Percentiles rank a stretch among this genome's conserved stretches.
Conservation (phyloP, 2,113 vertebrate genomes). For the Amia ocellicauda region DNA sequence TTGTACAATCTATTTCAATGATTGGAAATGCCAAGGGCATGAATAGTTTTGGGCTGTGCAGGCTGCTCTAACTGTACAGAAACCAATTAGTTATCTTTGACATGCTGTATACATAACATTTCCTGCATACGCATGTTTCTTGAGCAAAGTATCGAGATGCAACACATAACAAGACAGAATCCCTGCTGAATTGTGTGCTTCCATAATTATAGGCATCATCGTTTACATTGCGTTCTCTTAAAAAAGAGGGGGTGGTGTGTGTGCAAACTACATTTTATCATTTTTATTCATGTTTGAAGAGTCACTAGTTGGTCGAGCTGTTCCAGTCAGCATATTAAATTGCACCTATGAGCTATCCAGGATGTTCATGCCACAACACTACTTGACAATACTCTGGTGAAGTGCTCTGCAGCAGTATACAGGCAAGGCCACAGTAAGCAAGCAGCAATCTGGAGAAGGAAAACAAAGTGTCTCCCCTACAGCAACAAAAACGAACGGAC, state of each 20-base stretch:
- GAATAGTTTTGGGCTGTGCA: neutral
- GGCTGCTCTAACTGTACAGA: neutral
- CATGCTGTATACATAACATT: constrained; percentile 1
- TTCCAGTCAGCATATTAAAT: no score
- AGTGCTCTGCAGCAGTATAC: no score
- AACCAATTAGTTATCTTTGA: constrained; percentile 17
- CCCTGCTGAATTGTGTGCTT: neutral
- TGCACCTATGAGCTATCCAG: no score
- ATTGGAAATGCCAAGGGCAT: neutral
- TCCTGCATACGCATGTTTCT: neutral
- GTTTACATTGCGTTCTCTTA: neutral
- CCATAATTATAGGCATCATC: neutral
- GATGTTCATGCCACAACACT: no score
- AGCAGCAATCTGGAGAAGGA: no score
- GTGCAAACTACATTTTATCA: no score
- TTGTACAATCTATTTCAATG: neutral
- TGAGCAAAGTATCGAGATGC: neutral
- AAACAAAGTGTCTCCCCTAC: neutral
- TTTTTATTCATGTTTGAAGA: no score
- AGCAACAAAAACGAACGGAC: constrained; percentile 8
- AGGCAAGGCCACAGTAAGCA: no score
- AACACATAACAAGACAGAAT: neutral
- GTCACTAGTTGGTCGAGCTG: no score
- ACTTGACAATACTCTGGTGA: no score
- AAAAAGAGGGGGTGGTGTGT: no score